Percentiles rank a stretch among this genome's conserved stretches.
Conservation (phyloP, 2,113 vertebrate species). For the Apistogramma diplotaenia region DNA sequence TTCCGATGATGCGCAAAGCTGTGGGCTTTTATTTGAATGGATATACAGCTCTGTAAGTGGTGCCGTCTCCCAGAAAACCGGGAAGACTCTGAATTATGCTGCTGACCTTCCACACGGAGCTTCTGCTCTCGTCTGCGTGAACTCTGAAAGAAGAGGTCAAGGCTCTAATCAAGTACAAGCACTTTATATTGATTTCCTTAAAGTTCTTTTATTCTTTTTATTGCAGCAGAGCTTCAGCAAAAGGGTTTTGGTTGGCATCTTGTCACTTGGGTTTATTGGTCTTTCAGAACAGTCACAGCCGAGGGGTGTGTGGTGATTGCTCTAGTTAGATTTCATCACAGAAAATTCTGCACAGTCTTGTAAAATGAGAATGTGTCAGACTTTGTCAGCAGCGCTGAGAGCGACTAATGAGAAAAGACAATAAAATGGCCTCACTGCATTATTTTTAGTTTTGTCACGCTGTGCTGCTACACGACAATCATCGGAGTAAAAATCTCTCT, state of each 20-base stretch:
- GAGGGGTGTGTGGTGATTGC: slow-evolving; percentile 7
- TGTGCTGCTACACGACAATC: neutral
- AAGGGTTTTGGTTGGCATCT: slow-evolving; percentile 23
- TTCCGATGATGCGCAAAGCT: neutral
- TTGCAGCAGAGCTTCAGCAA: slow-evolving; percentile 11
- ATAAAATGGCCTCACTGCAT: neutral
- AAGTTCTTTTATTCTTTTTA: slow-evolving; percentile 41
- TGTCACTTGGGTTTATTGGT: slow-evolving; percentile 48
- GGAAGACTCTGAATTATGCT: slow-evolving; percentile 22
- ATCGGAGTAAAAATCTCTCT: neutral
- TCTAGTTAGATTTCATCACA: slow-evolving; percentile 47
- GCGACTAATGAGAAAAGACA: slow-evolving; percentile 31
- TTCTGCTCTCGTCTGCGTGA: slow-evolving; percentile 21
- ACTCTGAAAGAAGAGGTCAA: slow-evolving; percentile 4
- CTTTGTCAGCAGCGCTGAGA: slow-evolving; percentile 2
- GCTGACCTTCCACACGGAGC: slow-evolving; percentile 31
- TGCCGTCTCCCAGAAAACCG: slow-evolving; percentile 8
- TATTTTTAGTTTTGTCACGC: slow-evolving; percentile 9
- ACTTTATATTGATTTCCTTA: slow-evolving; percentile 43
- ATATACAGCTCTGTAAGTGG: slow-evolving; percentile 34
- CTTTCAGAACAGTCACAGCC: slow-evolving; percentile 32
- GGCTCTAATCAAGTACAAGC: slow-evolving; percentile 34
- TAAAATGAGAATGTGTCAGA: slow-evolving; percentile 47
- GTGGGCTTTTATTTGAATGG: slow-evolving; percentile 32
- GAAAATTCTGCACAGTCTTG: slow-evolving; percentile 20